Percentiles rank a stretch among this genome's conserved stretches.
Conservation (phyloP, 2,888 invertebrate genomes). For the Dioctria linearis region DNA sequence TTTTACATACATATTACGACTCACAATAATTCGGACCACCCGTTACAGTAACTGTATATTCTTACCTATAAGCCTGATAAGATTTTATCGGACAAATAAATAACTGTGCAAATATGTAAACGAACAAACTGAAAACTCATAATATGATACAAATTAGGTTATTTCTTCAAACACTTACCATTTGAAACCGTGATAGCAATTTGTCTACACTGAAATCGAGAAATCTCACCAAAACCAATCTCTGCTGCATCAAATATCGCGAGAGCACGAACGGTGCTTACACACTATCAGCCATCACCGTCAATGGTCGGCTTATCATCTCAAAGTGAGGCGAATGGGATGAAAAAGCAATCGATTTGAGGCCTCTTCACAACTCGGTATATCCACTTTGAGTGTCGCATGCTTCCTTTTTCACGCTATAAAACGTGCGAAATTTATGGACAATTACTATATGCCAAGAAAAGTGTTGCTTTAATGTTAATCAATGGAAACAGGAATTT, state of each 20-base stretch:
- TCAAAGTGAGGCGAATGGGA: not conserved
- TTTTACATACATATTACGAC: too few species aligned
- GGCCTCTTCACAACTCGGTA: not conserved
- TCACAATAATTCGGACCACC: too few species aligned
- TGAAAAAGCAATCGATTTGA: not conserved
- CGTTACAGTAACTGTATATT: too few species aligned
- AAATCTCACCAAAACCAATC: not conserved
- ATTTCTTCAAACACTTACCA: too few species aligned
- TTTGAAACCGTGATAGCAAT: not conserved
- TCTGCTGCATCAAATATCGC: not conserved
- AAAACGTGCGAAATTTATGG: slow-evolving; percentile 49
- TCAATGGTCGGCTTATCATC: not conserved
- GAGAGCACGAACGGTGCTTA: too few species aligned
- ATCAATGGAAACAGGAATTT: slow-evolving; percentile 40
- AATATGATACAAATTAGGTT: too few species aligned
- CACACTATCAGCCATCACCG: not conserved
- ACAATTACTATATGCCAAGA: slow-evolving; percentile 30
- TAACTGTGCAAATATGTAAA: too few species aligned
- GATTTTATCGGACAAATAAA: too few species aligned
- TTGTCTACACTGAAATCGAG: not conserved
- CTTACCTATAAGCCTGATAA: too few species aligned
- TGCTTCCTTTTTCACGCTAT: slow-evolving; percentile 17
- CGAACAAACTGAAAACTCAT: too few species aligned
- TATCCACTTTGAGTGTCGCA: slow-evolving; percentile 36
- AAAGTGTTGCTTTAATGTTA: slow-evolving; percentile 32